Evolutionary conservation across 2,113 vertebrate genomes (phyloP).

Genomic region (Oncorhynchus gorbuscha): DNA sequence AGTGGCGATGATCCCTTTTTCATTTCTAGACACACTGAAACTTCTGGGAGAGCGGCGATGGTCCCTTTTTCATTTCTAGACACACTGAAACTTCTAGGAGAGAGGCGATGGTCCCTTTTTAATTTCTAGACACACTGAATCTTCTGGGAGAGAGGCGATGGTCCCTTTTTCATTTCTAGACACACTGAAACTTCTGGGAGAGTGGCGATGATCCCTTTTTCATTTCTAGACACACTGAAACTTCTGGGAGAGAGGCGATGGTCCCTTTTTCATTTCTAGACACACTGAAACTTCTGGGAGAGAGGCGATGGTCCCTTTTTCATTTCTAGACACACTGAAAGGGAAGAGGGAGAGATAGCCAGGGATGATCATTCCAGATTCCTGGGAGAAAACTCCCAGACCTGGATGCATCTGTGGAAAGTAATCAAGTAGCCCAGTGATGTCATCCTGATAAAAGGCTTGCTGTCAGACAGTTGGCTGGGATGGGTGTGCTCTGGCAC

Average conservation of each 20-base stretch:
- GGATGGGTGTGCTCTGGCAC: conserved; percentile 58
- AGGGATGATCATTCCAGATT: conserved; percentile 60
- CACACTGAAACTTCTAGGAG: too few species aligned
- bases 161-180: too few species aligned
- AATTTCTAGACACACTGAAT: conserved; percentile 27
- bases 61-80: too few species aligned
- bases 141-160: too few species aligned
- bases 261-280: too few species aligned
- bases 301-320: not conserved
- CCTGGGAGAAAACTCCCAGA: conserved; percentile 60
- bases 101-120: not conserved
- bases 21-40: conserved; percentile 28
- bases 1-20: not conserved
- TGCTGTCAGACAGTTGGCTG: conserved; percentile 69
- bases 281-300: too few species aligned
- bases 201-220: not conserved
- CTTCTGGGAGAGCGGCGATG: too few species aligned
- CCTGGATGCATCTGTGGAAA: conserved; percentile 69
- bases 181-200: too few species aligned
- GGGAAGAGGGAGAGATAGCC: conserved; percentile 41
- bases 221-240: conserved; percentile 27
- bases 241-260: too few species aligned
- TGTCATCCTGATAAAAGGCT: conserved; percentile 72
- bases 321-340: conserved; percentile 28
- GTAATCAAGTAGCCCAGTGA: conserved; percentile 73